Conservation (phyloP, 2,888 invertebrate genomes). For the Agriopis leucophaearia region DNA sequence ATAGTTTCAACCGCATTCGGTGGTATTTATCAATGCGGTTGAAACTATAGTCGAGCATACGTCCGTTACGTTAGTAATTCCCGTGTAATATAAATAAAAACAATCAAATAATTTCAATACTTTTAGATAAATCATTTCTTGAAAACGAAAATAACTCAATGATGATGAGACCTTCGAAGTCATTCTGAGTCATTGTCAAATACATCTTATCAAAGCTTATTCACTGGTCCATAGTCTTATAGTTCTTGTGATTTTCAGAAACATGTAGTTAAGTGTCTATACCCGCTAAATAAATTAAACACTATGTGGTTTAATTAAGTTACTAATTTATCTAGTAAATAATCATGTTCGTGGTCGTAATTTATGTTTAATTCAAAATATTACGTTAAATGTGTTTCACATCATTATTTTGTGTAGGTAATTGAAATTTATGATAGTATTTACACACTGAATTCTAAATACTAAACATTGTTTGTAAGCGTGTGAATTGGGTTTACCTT, state of each 20-base stretch:
- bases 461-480: no score
- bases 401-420: background rate
- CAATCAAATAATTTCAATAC: no score
- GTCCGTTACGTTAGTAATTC: no score
- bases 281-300: constrained; percentile 24
- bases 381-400: background rate
- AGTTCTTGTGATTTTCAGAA: constrained; percentile 16
- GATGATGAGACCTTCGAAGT: no score
- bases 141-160: no score
- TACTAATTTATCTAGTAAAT: constrained; percentile 12
- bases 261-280: background rate
- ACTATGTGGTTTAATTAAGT: constrained; percentile 11
- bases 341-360: constrained; percentile 8
- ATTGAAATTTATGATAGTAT: constrained; percentile 4
- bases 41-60: no score
- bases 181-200: no score
- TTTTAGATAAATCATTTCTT: no score
- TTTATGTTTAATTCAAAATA: constrained; percentile 6
- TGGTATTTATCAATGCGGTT: no score
- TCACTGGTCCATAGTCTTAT: constrained; percentile 9
- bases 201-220: constrained; percentile 1
- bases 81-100: no score
- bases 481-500: no score
- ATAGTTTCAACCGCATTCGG: no score
- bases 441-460: background rate